Evolutionary conservation across 53 echinoderm and acorn worm species (phyloP), one percentile per base, ranked within the genome.

Genomic region (Pentamera pediparva): DNA sequence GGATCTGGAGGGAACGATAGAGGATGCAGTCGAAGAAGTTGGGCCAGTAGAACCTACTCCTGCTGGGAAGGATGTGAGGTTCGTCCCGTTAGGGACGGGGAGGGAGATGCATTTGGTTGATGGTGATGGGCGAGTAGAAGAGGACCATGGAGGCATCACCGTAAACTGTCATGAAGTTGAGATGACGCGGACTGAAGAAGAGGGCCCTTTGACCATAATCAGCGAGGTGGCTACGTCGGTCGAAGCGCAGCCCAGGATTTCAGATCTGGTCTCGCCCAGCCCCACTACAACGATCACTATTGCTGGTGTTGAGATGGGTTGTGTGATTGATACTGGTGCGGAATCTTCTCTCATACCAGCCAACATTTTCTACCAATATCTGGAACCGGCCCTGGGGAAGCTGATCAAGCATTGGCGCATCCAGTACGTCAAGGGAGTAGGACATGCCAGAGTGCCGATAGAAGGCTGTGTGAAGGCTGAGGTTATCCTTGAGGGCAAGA

Each of bases 311-410:
- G 49, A 41, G 10, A 36, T 55, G 4, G 70, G 70, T 11, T 76
- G 83, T 37, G 32, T 83, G 13, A 36, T 83, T 6, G 83, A 83
- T 47, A 83, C 76, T 35, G 83, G 83, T 38, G 8, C 75, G 35
- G 19, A 77, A 64, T 3, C 75, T 48, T 5, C 25, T 56, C 0
- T 55, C 45, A 45, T 77, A 57, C 17, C 56, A 59, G 4, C 25
- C 17, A 47, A 65, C 17, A 57, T 82, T 13, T 82, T 69, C 40
- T 22, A 64, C 27, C 32, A 62, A 0, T 41, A 76, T 19, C 52
- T 76, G 28, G 56, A 65, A 25, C 51, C 13, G 19, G 78, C 51
- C 9, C 39, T 78, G 2, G 78, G 64, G n/a, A 22, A 40, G 6
- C 39, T 78, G 21, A 31, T 39, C 7, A 43, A 25, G 17, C 21